These are phyloP conservation scores for Psittacula derbiana DNA, from an alignment of 2,797 vertebrate species.

Conservation along the genomic window DNA sequence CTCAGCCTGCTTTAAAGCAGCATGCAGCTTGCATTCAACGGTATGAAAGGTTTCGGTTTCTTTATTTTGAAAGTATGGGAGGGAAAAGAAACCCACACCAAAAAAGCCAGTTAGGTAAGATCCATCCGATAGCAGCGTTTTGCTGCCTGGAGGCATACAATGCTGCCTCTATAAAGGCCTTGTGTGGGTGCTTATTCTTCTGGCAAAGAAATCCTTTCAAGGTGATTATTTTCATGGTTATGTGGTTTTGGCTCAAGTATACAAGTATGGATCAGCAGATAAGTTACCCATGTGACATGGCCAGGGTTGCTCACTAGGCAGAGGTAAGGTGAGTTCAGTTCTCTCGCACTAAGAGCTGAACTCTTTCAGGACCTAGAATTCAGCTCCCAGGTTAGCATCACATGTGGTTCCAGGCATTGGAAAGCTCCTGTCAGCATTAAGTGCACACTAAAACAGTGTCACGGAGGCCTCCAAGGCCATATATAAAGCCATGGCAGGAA, in stretches of 20 bases:
- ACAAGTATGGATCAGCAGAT: background rate
- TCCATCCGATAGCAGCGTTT: background rate
- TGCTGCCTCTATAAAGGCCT: background rate
- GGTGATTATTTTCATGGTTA: background rate
- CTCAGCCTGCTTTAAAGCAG: background rate
- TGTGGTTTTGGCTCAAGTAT: background rate
- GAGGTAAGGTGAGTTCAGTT: background rate
- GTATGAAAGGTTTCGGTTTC: background rate
- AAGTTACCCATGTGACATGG: fast-evolving
- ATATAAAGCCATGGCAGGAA: background rate
- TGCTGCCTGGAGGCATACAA: background rate
- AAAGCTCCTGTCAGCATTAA: background rate
- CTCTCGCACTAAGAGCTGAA: background rate
- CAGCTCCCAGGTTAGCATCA: background rate
- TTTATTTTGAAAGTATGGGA: background rate
- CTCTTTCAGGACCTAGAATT: background rate
- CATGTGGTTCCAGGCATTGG: fast-evolving
- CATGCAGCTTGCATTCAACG: background rate
- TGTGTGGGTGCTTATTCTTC: background rate
- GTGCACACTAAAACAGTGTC: background rate
- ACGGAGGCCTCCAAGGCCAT: background rate
- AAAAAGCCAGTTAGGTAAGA: background rate
- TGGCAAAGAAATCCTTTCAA: background rate
- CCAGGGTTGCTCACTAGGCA: background rate
- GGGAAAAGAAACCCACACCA: background rate